Base-by-base conservation (phyloP, 2,888 invertebrate genomes). In the Heteromurus nitidus region DNA sequence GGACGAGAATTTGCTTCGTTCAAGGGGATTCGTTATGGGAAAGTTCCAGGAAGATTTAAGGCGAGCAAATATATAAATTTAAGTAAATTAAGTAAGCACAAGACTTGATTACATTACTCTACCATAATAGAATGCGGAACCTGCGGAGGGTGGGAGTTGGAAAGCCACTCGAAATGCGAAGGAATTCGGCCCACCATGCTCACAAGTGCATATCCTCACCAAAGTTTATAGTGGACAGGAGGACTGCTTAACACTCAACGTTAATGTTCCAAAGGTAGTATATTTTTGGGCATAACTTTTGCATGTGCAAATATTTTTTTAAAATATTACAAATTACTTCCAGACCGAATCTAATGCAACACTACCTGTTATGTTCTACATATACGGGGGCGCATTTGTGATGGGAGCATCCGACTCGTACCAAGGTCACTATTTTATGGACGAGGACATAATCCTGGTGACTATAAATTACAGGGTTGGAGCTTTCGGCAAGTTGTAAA, bases 241-340 rank as follows among this genome's bases (percentile, higher is more conserved):
- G 44, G 85, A 84, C 26, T 86, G 86, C 68, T 73, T 86, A 16
- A 65, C 68, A 26, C 3, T 86, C 0, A 86, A 85, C 53, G 65
- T 86, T 16, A 83, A 76, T 47, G 82, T 83, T 31, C 86, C 86
- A 42, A 80, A 79, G 26, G 82, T 85, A 22, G n/a, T n/a, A n/a
- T n/a, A n/a, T n/a, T n/a, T n/a, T n/a, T n/a, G n/a, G n/a, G n/a
- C n/a, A n/a, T n/a, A n/a, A n/a, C n/a, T n/a, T n/a, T n/a, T n/a
- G n/a, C n/a, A n/a, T n/a, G n/a, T n/a, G n/a, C n/a, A n/a, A n/a
- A n/a, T n/a, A n/a, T n/a, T n/a, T n/a, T n/a, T n/a, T n/a, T n/a
- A n/a, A n/a, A n/a, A n/a, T n/a, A n/a, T n/a, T n/a, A n/a, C n/a
- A n/a, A n/a, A n/a, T 3, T 26, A 3, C 16, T 58, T 30, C 9